Conservation (phyloP, 2,888 invertebrate genomes). For the Alcis repandata region DNA sequence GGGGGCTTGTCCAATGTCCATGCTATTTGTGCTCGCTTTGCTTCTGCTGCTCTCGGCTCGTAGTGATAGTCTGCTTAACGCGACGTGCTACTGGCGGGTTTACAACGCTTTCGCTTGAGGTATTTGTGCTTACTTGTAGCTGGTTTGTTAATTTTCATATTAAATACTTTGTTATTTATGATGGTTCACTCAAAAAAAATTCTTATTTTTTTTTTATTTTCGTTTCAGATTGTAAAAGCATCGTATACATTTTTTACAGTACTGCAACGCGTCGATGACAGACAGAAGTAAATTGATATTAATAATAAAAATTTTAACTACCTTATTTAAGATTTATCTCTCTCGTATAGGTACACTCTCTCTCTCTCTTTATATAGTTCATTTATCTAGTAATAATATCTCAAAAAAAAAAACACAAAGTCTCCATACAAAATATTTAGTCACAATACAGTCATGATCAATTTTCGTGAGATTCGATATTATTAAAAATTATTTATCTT, state of each 20-base stretch:
- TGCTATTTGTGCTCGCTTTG: slow-evolving; percentile 32
- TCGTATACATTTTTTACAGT: slow-evolving; percentile 85
- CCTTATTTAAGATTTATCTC: background rate
- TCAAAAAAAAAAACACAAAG: no score
- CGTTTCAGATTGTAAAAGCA: slow-evolving; percentile 80
- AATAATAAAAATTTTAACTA: background rate
- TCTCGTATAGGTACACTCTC: no score
- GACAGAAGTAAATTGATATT: slow-evolving; percentile 17
- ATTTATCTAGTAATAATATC: background rate
- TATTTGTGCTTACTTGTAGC: no score
- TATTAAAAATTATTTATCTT: no score
- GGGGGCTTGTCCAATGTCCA: slow-evolving; percentile 73
- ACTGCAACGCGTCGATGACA: slow-evolving; percentile 63
- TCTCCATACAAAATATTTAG: no score
- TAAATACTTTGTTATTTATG: slow-evolving; percentile 52
- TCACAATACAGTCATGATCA: no score
- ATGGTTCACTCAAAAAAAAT: slow-evolving; percentile 35
- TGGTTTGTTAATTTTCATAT: no score
- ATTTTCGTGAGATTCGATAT: no score
- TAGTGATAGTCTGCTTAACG: slow-evolving; percentile 64
- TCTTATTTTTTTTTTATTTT: background rate
- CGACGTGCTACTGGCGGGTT: slow-evolving; percentile 71
- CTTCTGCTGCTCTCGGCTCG: slow-evolving; percentile 66
- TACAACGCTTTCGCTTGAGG: slow-evolving; percentile 44
- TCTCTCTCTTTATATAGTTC: background rate